A percentile compares a stretch with the other conserved stretches of the same genome.
Evolutionary conservation across 2,888 invertebrate genomes (phyloP).

Genomic region (Drepanosiphum platanoidis): DNA sequence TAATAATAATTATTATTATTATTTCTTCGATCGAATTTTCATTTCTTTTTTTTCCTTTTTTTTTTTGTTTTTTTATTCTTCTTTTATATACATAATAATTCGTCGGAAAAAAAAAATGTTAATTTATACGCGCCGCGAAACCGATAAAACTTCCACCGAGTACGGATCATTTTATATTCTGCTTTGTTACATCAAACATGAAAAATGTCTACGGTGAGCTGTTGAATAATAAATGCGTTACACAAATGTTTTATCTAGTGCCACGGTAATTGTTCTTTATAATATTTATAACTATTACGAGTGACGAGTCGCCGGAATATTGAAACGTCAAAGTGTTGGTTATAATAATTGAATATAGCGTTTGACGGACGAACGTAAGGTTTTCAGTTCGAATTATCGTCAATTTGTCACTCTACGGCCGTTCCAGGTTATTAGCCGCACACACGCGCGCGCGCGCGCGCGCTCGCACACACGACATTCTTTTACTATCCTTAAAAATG

Average conservation of each 20-base stretch:
- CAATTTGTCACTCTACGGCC: slow-evolving; percentile 4
- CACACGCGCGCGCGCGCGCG: too few relatives aligned
- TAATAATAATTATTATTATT: neutral
- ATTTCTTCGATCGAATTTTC: neutral
- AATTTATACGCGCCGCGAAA: neutral
- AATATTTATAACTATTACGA: neutral
- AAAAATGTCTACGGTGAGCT: neutral
- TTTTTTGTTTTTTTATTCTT: too few relatives aligned
- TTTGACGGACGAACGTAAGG: neutral
- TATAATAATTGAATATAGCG: slow-evolving; percentile 15
- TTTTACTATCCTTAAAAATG: neutral
- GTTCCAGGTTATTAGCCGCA: slow-evolving; percentile 19
- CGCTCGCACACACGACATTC: neutral
- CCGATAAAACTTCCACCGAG: neutral
- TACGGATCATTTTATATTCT: neutral
- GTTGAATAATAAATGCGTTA: neutral
- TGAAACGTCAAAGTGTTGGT: slow-evolving; percentile 12
- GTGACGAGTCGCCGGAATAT: neutral
- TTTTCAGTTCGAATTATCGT: slow-evolving; percentile 15
- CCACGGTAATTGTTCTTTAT: neutral
- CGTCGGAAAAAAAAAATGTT: too few relatives aligned
- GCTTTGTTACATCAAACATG: neutral
- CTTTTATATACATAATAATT: too few relatives aligned
- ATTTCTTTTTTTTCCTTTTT: neutral
- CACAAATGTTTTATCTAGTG: neutral